Percentiles rank a stretch among this genome's conserved stretches.
phyloP scores from a whole-genome alignment of 2,888 invertebrate genomes.

The Epinotia brunnichana region DNA sequence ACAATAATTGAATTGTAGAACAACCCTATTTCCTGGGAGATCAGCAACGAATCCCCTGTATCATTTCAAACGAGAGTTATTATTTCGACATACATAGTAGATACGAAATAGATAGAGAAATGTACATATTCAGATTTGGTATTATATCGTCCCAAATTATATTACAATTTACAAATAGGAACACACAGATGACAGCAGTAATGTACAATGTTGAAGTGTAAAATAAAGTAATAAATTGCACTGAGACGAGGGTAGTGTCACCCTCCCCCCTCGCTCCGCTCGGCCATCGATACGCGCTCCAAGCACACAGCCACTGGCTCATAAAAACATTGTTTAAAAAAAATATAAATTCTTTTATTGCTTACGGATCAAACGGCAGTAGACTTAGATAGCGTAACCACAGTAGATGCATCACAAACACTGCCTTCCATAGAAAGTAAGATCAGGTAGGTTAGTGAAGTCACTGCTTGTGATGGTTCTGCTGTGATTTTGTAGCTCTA shows the following conservation, averaged over 20 bases:
- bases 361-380: slow-evolving; percentile 38
- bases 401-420: slow-evolving; percentile 7
- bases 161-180: background rate
- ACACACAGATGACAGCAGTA: background rate
- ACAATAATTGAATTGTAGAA: no score
- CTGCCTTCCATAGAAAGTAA: background rate
- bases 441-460: background rate
- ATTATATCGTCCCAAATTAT: background rate
- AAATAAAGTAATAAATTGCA: background rate
- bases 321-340: slow-evolving; percentile 26
- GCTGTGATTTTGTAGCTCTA: slow-evolving; percentile 16
- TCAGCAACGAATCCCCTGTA: no score
- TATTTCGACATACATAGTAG: no score
- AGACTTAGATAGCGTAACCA: slow-evolving; percentile 24
- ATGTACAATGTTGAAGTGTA: background rate
- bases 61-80: no score
- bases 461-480: slow-evolving; percentile 11
- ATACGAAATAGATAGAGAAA: no score
- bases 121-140: no score
- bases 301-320: slow-evolving; percentile 33
- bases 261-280: slow-evolving; percentile 12
- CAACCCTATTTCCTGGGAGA: no score
- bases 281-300: background rate
- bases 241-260: background rate
- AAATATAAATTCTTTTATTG: slow-evolving; percentile 40